These are phyloP conservation scores for Stenichneumon culpator DNA, from an alignment of 2,888 invertebrate species.

Conservation along the genomic window DNA sequence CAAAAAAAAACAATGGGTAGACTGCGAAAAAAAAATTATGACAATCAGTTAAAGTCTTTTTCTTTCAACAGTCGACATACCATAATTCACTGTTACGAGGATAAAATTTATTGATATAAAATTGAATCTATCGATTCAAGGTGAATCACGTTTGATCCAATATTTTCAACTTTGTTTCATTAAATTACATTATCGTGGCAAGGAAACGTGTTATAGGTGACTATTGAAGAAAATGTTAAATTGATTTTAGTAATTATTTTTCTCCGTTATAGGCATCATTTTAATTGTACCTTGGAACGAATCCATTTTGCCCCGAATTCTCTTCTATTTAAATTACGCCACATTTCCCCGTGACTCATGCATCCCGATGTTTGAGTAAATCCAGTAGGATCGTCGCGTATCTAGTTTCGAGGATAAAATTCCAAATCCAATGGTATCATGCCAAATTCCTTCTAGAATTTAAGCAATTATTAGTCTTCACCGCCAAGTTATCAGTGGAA, in stretches of 20 bases:
- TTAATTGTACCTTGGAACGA: no score
- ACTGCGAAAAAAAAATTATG: neutral
- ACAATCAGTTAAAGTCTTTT: neutral
- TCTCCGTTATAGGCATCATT: no score
- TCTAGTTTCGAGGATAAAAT: slow-evolving; percentile 38
- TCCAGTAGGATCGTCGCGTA: neutral
- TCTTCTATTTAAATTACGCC: neutral
- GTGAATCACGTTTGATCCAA: no score
- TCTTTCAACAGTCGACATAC: neutral
- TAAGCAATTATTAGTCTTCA: slow-evolving; percentile 48
- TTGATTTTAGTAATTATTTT: no score
- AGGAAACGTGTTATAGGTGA: no score
- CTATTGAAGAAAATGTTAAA: no score
- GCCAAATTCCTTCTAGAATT: slow-evolving; percentile 69
- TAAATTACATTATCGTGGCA: no score
- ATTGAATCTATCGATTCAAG: no score
- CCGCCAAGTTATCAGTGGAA: slow-evolving; percentile 39
- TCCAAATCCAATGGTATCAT: slow-evolving; percentile 58
- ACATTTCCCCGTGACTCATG: neutral
- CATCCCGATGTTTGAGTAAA: neutral
- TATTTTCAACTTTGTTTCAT: no score
- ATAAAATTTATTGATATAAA: no score
- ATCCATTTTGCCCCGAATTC: no score
- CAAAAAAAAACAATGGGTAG: neutral
- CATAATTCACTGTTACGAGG: neutral